These are phyloP conservation scores for Drosophila suboccidentalis DNA, from an alignment of 2,888 invertebrate genomes.

Conservation along the genomic window DNA sequence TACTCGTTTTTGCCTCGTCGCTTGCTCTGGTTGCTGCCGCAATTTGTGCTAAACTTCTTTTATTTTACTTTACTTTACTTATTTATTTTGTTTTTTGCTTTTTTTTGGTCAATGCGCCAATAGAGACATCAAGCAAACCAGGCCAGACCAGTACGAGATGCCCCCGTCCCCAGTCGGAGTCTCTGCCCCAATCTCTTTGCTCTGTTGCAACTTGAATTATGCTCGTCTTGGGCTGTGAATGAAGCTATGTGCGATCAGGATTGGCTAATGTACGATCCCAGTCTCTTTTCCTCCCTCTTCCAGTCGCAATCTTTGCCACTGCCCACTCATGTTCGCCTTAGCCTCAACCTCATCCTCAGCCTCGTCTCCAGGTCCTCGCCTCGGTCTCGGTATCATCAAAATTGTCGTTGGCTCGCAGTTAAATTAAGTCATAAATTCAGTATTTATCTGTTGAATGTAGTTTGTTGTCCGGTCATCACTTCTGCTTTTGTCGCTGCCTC, in stretches of 20 bases:
- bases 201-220: constrained; percentile 66
- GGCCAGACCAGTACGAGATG: constrained; percentile 35
- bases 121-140: constrained; percentile 76
- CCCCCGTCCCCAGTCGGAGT: background rate
- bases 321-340: constrained; percentile 70
- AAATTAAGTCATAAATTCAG: constrained; percentile 86
- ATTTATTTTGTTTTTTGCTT: background rate
- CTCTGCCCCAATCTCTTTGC: constrained; percentile 11
- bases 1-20: constrained; percentile 13
- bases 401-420: constrained; percentile 83
- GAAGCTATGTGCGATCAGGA: constrained; percentile 78
- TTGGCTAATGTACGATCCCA: constrained; percentile 70
- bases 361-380: constrained; percentile 15
- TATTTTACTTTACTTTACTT: constrained; percentile 14
- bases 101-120: constrained; percentile 66
- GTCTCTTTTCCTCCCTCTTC: constrained; percentile 9
- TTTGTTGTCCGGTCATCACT: constrained; percentile 84
- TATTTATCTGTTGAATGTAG: constrained; percentile 84
- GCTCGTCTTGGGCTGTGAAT: constrained; percentile 73
- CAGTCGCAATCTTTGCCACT: constrained; percentile 71
- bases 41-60: constrained; percentile 64
- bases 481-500: constrained; percentile 72
- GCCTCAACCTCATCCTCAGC: constrained; percentile 15
- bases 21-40: constrained; percentile 24
- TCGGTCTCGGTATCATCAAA: constrained; percentile 70